Percentiles rank a stretch among this genome's conserved stretches.
phyloP scores from a whole-genome alignment of 2,797 vertebrate species.

The Falco columbarius region DNA sequence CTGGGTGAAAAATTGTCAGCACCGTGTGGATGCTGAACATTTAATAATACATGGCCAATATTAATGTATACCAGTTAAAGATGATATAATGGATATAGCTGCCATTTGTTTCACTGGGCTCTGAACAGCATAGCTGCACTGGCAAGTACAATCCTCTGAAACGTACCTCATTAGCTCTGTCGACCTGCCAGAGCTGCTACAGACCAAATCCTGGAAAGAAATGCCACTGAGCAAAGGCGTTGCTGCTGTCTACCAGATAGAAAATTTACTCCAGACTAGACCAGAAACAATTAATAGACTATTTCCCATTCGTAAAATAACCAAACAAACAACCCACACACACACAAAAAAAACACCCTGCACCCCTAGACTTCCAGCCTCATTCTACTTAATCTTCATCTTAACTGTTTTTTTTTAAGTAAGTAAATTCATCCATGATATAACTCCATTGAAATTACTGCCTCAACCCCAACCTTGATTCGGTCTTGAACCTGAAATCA shows the following conservation, averaged over 20 bases:
- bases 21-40: not conserved
- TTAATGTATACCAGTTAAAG: not conserved
- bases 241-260: not conserved
- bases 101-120: not conserved
- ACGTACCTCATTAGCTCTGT: not conserved
- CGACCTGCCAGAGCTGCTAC: not conserved
- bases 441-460: not conserved
- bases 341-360: rapidly evolving
- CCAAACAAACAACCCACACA: not conserved
- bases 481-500: not conserved
- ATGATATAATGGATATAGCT: not conserved
- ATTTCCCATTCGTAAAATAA: not conserved
- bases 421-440: not conserved
- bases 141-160: not conserved
- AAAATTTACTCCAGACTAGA: not conserved
- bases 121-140: not conserved
- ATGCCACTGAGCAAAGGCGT: not conserved
- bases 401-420: not conserved
- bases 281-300: not conserved
- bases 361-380: not conserved
- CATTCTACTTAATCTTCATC: not conserved
- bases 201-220: not conserved
- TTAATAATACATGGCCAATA: not conserved
- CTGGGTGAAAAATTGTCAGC: not conserved
- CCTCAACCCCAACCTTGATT: not conserved